phyloP scores from a whole-genome alignment of 2,888 invertebrate species.

The Leptinotarsa tumamoca region DNA sequence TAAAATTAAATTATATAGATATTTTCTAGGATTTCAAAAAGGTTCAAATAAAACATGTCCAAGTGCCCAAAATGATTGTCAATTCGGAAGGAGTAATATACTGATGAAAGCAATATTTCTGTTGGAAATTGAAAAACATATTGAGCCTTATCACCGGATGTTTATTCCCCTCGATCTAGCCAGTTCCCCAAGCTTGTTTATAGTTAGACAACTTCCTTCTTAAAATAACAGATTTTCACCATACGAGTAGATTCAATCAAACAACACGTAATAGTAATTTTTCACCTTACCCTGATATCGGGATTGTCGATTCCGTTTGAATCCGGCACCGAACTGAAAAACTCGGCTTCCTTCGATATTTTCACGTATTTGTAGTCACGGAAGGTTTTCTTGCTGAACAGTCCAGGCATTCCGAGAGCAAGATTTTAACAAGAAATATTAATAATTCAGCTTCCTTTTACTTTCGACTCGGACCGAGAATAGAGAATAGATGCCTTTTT shows the following conservation, averaged over 20 bases:
- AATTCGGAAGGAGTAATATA: too few relatives aligned
- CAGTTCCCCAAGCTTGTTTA: too few relatives aligned
- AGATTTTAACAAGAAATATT: neutral
- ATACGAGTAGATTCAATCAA: neutral
- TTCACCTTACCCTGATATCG: conserved; percentile 34
- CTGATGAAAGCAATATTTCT: too few relatives aligned
- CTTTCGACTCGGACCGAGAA: conserved; percentile 28
- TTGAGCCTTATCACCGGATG: too few relatives aligned
- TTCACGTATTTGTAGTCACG: conserved; percentile 40
- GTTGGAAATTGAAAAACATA: too few relatives aligned
- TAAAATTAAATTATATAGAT: too few relatives aligned
- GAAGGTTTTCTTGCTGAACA: conserved; percentile 37
- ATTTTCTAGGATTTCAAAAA: too few relatives aligned
- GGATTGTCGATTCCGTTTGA: conserved; percentile 29
- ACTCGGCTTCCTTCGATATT: conserved; percentile 26
- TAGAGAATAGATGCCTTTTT: conserved; percentile 24
- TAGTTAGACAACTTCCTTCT: too few relatives aligned
- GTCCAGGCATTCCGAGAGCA: conserved; percentile 19
- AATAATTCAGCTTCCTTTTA: conserved; percentile 33
- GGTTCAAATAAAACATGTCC: too few relatives aligned
- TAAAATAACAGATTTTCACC: too few relatives aligned
- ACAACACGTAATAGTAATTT: conserved; percentile 6
- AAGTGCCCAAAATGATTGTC: too few relatives aligned
- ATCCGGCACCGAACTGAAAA: neutral
- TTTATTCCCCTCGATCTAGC: too few relatives aligned